Base-by-base conservation (phyloP, 2,888 invertebrate genomes). In the Cynaeus angustus region DNA sequence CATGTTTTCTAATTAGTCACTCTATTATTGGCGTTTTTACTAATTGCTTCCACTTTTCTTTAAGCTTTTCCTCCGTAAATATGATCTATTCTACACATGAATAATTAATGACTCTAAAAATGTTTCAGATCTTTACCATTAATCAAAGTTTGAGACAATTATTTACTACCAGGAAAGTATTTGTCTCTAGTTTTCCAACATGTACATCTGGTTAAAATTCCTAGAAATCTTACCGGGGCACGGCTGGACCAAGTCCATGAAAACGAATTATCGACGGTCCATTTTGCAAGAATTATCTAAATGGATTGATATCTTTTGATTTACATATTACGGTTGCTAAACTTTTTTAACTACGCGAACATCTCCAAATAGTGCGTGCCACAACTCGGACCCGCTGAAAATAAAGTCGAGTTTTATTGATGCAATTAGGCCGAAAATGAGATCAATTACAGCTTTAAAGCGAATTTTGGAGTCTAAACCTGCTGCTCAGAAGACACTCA, bases 91-190 rank as follows among this genome's bases (percentile, higher is more conserved):
- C 43, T 45, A 30, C 14, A 28, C 45, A 55, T 65, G 53, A 45
- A 65, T 65, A 65, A 65, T 65, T 65, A 55, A 65, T 65, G 53
- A 62, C 48, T 50, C 14, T 30, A 10, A 30, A 50, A 48, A 62
- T 62, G 16, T 48, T 30, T 50, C 13, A 10, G 37, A 53, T 53
- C 21, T 6, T 38, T 16, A 41, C 43, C 64, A 64, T 64, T 64
- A 64, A 48, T 64, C 64, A 64, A 43, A 50, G 33, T 48, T 50
- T 48, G 48, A n/a, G 52, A 64, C 53, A 52, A 64, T 53, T 53
- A 64, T 64, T 53, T 53, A 64, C 41, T 53, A 64, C 41, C 52
- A 38, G 37, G 43, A 43, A 59, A 45, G 26, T 26, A 33, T 30
- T 9, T 50, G 28, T 13, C 8, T 46, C 16, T 13, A 50, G n/a